phyloP scores from a whole-genome alignment of 2,888 invertebrate genomes.

The Trichopria drosophilae region DNA sequence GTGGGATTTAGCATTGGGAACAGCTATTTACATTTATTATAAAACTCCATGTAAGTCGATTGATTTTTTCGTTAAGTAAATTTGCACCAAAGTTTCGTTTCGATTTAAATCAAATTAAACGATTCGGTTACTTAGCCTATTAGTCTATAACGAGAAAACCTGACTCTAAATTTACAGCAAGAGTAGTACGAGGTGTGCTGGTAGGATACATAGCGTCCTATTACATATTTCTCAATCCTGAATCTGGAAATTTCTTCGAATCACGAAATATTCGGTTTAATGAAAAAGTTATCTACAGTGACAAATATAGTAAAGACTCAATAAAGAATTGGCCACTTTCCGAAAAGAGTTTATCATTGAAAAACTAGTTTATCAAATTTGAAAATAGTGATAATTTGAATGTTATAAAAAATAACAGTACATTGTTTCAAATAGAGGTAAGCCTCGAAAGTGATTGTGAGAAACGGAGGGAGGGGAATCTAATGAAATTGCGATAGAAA shows the following conservation, averaged over 20 bases:
- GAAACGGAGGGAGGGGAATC: too few species aligned
- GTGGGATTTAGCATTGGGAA: too few species aligned
- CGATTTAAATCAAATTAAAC: conserved; percentile 28
- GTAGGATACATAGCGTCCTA: too few species aligned
- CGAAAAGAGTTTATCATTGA: conserved; percentile 18
- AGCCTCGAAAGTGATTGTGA: too few species aligned
- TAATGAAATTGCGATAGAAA: too few species aligned
- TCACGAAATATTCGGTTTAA: conserved; percentile 33
- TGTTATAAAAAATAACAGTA: background rate
- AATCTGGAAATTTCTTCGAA: too few species aligned
- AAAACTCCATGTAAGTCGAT: conserved; percentile 21
- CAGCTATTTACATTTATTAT: too few species aligned
- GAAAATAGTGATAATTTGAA: background rate
- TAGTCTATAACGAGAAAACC: too few species aligned
- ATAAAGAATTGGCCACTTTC: conserved; percentile 10
- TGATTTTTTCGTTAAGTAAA: conserved; percentile 20
- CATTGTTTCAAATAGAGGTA: conserved; percentile 7
- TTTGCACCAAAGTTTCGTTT: conserved; percentile 24
- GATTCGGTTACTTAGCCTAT: conserved; percentile 29
- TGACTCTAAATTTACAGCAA: conserved; percentile 14
- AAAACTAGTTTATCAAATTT: too few species aligned
- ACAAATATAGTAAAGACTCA: conserved; percentile 27
- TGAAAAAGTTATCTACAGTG: conserved; percentile 36
- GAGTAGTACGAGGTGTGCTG: conserved; percentile 20
- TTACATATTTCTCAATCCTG: conserved; percentile 31